Evolutionary conservation across 2,888 invertebrate genomes (phyloP).

Genomic region (Leucania comma): DNA sequence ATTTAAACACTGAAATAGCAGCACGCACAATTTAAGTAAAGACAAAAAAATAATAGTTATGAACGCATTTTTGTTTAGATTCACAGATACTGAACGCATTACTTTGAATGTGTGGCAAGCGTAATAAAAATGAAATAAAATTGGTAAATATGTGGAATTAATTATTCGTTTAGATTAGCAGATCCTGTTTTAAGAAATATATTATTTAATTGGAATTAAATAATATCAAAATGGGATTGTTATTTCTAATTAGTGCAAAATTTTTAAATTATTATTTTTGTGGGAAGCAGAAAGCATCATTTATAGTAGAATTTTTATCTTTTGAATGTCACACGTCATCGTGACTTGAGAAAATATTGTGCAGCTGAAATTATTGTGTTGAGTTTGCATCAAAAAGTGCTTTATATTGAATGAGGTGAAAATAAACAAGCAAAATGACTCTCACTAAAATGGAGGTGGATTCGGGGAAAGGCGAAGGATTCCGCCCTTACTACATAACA

Average conservation of each 20-base stretch:
- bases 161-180: not conserved
- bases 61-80: not conserved
- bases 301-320: conserved; percentile 37
- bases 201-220: not conserved
- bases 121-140: not conserved
- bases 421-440: conserved; percentile 79
- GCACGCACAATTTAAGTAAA: too few relatives aligned
- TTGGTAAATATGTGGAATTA: conserved; percentile 5
- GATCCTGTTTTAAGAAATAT: too few relatives aligned
- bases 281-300: not conserved
- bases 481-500: conserved; percentile 98
- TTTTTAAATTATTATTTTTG: too few relatives aligned
- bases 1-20: too few relatives aligned
- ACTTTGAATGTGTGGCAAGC: conserved; percentile 12
- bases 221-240: too few relatives aligned
- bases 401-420: conserved; percentile 63
- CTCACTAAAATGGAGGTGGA: conserved; percentile 93
- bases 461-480: conserved; percentile 95
- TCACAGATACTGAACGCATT: conserved; percentile 29
- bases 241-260: too few relatives aligned
- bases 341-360: conserved; percentile 77
- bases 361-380: conserved; percentile 51
- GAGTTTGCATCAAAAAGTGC: conserved; percentile 30
- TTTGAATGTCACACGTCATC: conserved; percentile 62
- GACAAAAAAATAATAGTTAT: too few relatives aligned